phyloP scores from a whole-genome alignment of 2,113 vertebrate genomes.

The Isurus oxyrinchus region DNA sequence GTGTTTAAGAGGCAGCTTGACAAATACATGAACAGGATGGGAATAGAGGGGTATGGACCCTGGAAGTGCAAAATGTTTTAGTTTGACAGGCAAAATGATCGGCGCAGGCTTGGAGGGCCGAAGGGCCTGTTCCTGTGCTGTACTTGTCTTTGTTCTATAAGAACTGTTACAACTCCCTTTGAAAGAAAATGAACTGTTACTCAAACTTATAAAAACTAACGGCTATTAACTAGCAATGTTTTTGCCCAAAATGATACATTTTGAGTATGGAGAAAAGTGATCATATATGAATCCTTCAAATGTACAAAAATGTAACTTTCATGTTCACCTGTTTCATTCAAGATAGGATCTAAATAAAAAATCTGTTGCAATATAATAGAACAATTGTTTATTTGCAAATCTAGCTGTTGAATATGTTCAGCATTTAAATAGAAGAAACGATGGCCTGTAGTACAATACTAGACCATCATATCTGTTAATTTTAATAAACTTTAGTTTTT shows the following conservation, averaged over 20 bases:
- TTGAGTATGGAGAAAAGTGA: not conserved
- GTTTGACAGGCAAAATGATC: no score
- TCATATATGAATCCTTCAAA: not conserved
- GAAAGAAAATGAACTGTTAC: not conserved
- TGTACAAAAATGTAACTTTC: not conserved
- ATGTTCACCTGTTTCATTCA: not conserved
- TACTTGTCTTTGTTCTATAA: not conserved
- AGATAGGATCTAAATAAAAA: not conserved
- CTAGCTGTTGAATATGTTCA: not conserved
- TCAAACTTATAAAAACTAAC: not conserved
- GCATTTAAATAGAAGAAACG: not conserved
- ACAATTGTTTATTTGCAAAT: not conserved
- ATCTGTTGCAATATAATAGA: not conserved
- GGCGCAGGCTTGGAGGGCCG: no score
- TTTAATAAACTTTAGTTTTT: not conserved
- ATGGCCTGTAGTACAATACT: no score
- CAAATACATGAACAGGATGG: no score
- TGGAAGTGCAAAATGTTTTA: no score
- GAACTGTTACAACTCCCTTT: not conserved
- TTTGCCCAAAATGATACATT: not conserved
- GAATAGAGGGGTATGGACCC: no score
- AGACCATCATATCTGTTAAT: not conserved
- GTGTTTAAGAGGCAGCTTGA: no score
- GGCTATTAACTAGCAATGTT: not conserved
- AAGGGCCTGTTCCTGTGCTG: no score